Conservation (phyloP, 1,140 invertebrate species). For the Halictus rubicundus region DNA sequence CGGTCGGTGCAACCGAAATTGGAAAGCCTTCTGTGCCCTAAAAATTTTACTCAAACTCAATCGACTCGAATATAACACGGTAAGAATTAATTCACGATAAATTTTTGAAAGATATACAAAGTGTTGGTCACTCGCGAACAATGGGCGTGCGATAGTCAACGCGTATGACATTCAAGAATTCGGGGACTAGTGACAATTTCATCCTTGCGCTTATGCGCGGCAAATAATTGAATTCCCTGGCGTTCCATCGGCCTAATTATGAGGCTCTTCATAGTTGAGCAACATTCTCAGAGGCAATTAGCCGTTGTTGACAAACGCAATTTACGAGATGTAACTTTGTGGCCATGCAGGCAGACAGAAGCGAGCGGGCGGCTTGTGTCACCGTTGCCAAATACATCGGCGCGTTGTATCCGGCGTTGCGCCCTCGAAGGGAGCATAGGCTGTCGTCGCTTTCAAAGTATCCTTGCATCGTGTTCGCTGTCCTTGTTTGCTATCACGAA, state of each 20-base stretch:
- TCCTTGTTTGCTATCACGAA: constrained; percentile 44
- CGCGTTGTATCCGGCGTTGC: constrained; percentile 24
- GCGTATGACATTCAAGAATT: too few species aligned
- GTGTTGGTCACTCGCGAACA: too few species aligned
- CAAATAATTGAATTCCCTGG: constrained; percentile 73
- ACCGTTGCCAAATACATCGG: constrained; percentile 55
- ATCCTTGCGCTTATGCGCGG: neutral
- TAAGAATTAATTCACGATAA: too few species aligned
- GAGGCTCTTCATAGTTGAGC: constrained; percentile 75
- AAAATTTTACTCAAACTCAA: too few species aligned
- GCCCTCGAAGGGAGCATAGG: constrained; percentile 28
- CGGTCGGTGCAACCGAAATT: too few species aligned
- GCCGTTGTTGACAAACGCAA: constrained; percentile 78
- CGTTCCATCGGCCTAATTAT: constrained; percentile 76
- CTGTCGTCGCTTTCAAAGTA: constrained; percentile 55
- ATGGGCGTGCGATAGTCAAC: too few species aligned
- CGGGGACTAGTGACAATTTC: neutral
- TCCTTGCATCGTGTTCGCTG: constrained; percentile 32
- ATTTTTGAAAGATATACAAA: too few species aligned
- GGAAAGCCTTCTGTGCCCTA: too few species aligned
- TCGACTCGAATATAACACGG: too few species aligned
- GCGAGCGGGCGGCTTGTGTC: constrained; percentile 29
- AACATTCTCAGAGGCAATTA: constrained; percentile 78
- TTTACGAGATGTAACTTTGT: constrained; percentile 78
- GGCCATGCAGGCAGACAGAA: constrained; percentile 44